Evolutionary conservation across 2,113 vertebrate genomes (phyloP).

Genomic region (Pterophyllum scalare): DNA sequence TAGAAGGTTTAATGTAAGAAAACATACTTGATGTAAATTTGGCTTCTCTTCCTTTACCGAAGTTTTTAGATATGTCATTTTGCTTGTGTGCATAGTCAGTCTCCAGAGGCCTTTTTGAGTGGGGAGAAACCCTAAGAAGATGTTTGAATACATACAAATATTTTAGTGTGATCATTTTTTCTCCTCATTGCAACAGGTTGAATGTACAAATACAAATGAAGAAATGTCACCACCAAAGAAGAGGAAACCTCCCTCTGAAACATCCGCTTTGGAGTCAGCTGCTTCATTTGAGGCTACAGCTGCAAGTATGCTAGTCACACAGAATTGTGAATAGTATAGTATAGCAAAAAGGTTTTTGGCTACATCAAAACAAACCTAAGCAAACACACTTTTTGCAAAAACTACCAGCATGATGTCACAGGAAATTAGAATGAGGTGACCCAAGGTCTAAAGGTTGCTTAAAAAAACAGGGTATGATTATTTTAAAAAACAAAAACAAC

Average conservation of each 20-base stretch:
- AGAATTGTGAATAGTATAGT: background rate
- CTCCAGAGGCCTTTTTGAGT: background rate
- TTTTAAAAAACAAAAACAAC: background rate
- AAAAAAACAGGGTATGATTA: background rate
- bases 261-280: slow-evolving; percentile 17
- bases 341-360: background rate
- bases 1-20: background rate
- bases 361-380: background rate
- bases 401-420: background rate
- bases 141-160: background rate
- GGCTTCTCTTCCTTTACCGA: no score
- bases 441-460: background rate
- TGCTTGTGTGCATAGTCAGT: background rate
- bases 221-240: slow-evolving; percentile 65
- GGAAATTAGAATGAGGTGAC: background rate
- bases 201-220: slow-evolving; percentile 14
- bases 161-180: background rate
- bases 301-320: slow-evolving; percentile 59
- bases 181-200: slow-evolving; percentile 54
- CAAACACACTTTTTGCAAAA: background rate
- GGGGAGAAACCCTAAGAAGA: background rate
- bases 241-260: slow-evolving; percentile 38
- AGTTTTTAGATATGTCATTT: no score
- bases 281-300: slow-evolving; percentile 56
- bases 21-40: no score